A percentile compares a stretch with the other conserved stretches of the same genome.
Evolutionary conservation across 2,888 invertebrate species (phyloP).

Genomic region (Anagyrus pseudococci): DNA sequence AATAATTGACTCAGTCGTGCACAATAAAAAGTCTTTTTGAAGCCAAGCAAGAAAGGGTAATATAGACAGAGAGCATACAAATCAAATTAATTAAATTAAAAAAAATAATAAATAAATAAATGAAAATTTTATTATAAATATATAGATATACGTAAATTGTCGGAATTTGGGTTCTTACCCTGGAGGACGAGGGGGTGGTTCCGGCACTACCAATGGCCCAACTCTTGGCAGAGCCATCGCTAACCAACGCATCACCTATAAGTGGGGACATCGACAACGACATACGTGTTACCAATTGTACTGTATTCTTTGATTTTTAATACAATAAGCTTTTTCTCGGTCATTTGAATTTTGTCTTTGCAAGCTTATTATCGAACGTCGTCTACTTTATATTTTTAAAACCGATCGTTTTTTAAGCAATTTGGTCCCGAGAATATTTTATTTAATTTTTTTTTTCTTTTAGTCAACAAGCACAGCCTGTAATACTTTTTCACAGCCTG

Average conservation of each 20-base stretch:
- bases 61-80: slow-evolving; percentile 53
- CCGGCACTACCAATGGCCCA: slow-evolving; percentile 63
- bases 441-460: background rate
- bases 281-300: slow-evolving; percentile 54
- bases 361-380: too few relatives aligned
- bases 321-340: slow-evolving; percentile 27
- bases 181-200: slow-evolving; percentile 67
- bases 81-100: slow-evolving; percentile 49
- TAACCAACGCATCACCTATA: slow-evolving; percentile 62
- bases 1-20: slow-evolving; percentile 49
- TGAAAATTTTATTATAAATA: too few relatives aligned
- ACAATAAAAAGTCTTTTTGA: slow-evolving; percentile 52
- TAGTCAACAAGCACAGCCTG: slow-evolving; percentile 31
- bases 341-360: slow-evolving; percentile 33
- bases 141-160: slow-evolving; percentile 56
- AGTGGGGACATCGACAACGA: slow-evolving; percentile 61
- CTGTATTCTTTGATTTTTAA: slow-evolving; percentile 43
- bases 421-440: too few relatives aligned
- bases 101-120: background rate
- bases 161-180: slow-evolving; percentile 66
- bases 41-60: slow-evolving; percentile 59
- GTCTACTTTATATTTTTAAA: slow-evolving; percentile 18
- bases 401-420: too few relatives aligned
- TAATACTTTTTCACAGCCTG: slow-evolving; percentile 57
- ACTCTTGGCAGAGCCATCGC: slow-evolving; percentile 62